Evolutionary conservation across 2,113 vertebrate species (phyloP).

Genomic region (Zosterops japonicus): DNA sequence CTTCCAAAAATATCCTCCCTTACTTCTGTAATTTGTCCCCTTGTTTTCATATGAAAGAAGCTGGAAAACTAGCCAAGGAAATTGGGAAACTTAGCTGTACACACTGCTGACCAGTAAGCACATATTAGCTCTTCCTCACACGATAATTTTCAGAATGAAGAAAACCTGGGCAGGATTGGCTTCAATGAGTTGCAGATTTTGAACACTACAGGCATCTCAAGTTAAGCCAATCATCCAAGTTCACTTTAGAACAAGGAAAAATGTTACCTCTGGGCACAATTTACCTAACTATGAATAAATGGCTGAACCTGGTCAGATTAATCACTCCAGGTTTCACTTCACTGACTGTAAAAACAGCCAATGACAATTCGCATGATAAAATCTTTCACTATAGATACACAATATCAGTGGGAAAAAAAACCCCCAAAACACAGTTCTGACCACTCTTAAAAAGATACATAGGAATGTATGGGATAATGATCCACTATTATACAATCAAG

Average conservation of each 20-base stretch:
- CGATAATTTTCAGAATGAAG: background rate
- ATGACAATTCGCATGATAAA: background rate
- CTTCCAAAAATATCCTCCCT: background rate
- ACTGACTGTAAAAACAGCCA: background rate
- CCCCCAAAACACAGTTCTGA: background rate
- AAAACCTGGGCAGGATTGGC: background rate
- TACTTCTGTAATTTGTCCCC: background rate
- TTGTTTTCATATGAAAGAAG: background rate
- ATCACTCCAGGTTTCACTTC: background rate
- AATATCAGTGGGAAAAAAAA: background rate
- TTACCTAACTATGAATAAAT: background rate
- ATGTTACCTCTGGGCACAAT: background rate
- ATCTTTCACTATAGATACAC: background rate
- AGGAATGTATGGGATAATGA: background rate
- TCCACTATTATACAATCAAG: background rate
- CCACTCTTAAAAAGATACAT: background rate
- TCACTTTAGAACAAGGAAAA: background rate
- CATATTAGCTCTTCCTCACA: background rate
- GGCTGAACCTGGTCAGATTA: background rate
- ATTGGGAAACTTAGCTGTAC: background rate
- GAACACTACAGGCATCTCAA: background rate
- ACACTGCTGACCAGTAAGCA: background rate
- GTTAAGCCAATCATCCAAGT: background rate
- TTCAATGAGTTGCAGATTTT: background rate
- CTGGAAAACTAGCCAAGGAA: background rate